Evolutionary conservation across 2,888 invertebrate genomes (phyloP).

Genomic region (Gymnoscelis rufifasciata): DNA sequence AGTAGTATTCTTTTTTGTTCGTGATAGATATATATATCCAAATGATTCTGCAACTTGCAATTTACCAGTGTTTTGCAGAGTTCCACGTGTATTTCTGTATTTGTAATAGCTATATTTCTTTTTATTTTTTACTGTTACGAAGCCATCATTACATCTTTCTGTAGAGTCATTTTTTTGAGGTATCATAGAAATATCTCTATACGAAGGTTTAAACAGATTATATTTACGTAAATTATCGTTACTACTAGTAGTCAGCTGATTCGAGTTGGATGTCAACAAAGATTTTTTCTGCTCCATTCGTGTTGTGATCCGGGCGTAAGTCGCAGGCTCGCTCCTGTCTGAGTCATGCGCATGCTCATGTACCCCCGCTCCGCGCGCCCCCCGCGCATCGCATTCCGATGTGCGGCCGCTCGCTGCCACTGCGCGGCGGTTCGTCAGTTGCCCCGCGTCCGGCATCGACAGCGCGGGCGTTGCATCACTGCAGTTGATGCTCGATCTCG

Average conservation of each 20-base stretch:
- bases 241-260: no score
- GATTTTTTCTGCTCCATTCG: no score
- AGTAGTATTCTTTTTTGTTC: background rate
- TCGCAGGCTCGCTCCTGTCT: no score
- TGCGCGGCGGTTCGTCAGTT: background rate
- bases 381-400: no score
- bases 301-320: no score
- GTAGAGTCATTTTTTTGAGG: background rate
- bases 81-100: background rate
- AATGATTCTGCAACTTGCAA: background rate
- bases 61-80: background rate
- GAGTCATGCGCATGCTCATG: no score
- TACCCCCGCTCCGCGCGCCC: no score
- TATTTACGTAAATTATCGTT: no score
- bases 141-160: background rate
- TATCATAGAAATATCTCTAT: background rate
- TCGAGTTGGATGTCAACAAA: no score
- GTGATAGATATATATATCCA: background rate
- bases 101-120: background rate
- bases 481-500: background rate
- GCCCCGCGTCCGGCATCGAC: no score
- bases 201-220: no score
- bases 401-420: no score
- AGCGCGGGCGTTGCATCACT: background rate
- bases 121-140: background rate